A percentile compares a stretch with the other conserved stretches of the same genome.
Conservation (phyloP, 2,888 invertebrate genomes). For the Elegia similella region DNA sequence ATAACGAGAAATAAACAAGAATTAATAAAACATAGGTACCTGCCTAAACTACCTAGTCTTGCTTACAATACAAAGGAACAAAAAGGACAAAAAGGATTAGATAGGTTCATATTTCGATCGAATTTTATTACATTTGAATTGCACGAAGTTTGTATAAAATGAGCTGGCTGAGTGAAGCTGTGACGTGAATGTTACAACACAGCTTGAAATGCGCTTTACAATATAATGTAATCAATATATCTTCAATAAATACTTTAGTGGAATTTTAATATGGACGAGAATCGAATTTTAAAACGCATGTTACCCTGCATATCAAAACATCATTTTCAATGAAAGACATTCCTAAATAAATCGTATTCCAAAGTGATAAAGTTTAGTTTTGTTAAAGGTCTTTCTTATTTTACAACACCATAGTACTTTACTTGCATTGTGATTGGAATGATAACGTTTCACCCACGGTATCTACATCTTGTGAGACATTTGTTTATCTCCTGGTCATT, state of each 20-base stretch:
- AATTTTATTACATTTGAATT: no score
- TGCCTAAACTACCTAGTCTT: no score
- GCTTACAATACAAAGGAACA: no score
- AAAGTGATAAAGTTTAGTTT: neutral
- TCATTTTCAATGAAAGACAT: neutral
- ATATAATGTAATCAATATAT: constrained; percentile 36
- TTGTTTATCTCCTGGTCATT: constrained; percentile 5
- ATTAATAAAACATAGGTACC: no score
- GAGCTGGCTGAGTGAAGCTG: no score
- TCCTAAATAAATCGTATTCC: neutral
- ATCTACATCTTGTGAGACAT: constrained; percentile 2
- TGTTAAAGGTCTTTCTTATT: neutral
- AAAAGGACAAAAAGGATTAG: no score
- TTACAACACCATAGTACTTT: neutral
- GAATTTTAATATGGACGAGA: constrained; percentile 36
- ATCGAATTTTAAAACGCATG: constrained; percentile 16
- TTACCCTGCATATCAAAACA: constrained; percentile 1
- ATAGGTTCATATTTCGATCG: no score
- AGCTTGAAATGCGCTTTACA: constrained; percentile 23
- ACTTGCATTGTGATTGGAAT: neutral
- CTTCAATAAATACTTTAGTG: constrained; percentile 29
- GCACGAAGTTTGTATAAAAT: no score
- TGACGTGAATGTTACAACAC: neutral
- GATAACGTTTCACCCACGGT: neutral
- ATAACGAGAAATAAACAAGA: no score